A percentile compares a stretch with the other conserved stretches of the same genome.
phyloP scores from a whole-genome alignment of 1,140 invertebrate genomes.

The Stenopsyche tienmushanensis region DNA sequence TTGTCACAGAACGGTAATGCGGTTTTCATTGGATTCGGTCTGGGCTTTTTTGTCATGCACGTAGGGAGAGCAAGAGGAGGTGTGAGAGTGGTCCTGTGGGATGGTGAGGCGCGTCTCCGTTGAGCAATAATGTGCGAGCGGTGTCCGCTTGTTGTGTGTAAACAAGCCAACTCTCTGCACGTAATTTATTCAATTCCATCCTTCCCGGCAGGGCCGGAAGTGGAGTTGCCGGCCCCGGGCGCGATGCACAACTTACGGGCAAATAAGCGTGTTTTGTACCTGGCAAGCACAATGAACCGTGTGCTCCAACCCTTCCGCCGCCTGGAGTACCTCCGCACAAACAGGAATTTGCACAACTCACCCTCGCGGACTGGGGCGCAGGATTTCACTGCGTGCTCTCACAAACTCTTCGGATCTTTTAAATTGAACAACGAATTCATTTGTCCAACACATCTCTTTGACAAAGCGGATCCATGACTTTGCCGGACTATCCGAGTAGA shows the following conservation, averaged over 20 bases:
- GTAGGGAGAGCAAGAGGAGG: too few relatives aligned
- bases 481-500: too few relatives aligned
- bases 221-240: too few relatives aligned
- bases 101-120: neutral
- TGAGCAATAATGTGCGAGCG: neutral
- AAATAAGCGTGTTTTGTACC: constrained; percentile 18
- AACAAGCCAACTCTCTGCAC: constrained; percentile 17
- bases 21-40: too few relatives aligned
- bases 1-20: too few relatives aligned
- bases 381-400: neutral
- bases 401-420: too few relatives aligned
- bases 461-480: too few relatives aligned
- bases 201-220: constrained; percentile 7
- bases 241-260: constrained; percentile 8
- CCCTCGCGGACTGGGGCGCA: too few relatives aligned
- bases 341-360: neutral
- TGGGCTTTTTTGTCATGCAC: too few relatives aligned
- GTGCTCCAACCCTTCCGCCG: constrained; percentile 4
- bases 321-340: neutral
- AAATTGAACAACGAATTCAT: too few relatives aligned
- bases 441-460: too few relatives aligned
- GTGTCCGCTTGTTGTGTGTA: constrained; percentile 7
- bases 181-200: constrained; percentile 27
- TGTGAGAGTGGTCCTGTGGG: too few relatives aligned
- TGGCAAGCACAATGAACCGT: constrained; percentile 10